phyloP scores from a whole-genome alignment of 2,113 vertebrate species.

The Burhinus bistriatus region DNA sequence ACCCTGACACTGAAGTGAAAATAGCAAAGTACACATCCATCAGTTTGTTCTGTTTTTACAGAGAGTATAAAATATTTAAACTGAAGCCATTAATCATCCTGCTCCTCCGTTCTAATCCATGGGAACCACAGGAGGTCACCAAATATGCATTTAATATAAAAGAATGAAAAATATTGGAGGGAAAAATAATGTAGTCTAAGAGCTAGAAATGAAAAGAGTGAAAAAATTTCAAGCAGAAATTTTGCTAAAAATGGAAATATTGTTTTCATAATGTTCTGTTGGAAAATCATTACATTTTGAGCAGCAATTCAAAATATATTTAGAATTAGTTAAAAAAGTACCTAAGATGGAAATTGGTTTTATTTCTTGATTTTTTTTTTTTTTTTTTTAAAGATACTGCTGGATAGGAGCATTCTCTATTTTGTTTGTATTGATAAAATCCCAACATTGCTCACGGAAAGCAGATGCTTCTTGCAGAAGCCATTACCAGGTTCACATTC shows the following conservation, averaged over 20 bases:
- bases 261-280: neutral
- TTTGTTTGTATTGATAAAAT: slow-evolving; percentile 24
- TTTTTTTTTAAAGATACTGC: neutral
- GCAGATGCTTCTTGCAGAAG: neutral
- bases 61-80: slow-evolving; percentile 67
- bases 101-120: slow-evolving; percentile 49
- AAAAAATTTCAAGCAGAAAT: neutral
- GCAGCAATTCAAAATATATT: neutral
- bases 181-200: neutral
- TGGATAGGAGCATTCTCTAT: neutral
- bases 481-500: neutral
- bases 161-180: slow-evolving; percentile 43
- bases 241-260: neutral
- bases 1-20: neutral
- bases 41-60: slow-evolving; percentile 58
- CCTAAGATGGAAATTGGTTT: neutral
- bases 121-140: slow-evolving; percentile 68
- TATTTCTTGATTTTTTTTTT: neutral
- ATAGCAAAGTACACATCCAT: slow-evolving; percentile 46
- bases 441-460: neutral
- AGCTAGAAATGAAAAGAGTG: neutral
- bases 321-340: neutral
- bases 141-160: slow-evolving; percentile 64
- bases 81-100: slow-evolving; percentile 55
- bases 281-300: neutral